Base-by-base conservation (phyloP, 1,140 invertebrate genomes). In the Macrotrachela quadricornifera region DNA sequence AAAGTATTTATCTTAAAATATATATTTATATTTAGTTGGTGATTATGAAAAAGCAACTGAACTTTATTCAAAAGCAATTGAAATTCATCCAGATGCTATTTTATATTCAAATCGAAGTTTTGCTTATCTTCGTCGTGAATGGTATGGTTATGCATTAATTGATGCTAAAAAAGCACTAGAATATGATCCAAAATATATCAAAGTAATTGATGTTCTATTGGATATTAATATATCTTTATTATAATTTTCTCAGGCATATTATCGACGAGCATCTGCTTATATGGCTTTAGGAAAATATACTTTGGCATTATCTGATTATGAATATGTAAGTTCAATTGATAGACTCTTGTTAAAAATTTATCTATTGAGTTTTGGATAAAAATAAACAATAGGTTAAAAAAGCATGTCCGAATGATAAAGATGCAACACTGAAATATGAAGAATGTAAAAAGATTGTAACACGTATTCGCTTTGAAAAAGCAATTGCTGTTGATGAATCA, bases 251-350 rank as follows among this genome's bases (percentile, higher is more conserved):
- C 8, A 30, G 21, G 54, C 71, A 61, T 97, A 96, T 68, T 80
- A 94, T 63, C 60, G 76, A 56, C 74, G 91, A 65, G 92, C 92
- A 0, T 85, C 84, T 0, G 83, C 91, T 40, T 79, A 92, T 61
- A 96, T 97, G 90, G 86, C 88, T 36, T 69, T 97, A 59, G 88
- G 90, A 57, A 95, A 94, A 73, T 95, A 90, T 66, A 95, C 94
- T 73, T 71, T 83, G 66, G 92, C 94, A 1, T 74, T 96, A 46
- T 85, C 81, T 69, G 91, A 97, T 74, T 95, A 87, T 73, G 86
- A 95, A 78, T 80, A 82, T 67, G 88, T 91, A 71, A 68, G 65
- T 65, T 48, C n/a, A n/a, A n/a, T n/a, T n/a, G n/a, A n/a, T n/a
- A n/a, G n/a, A n/a, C n/a, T n/a, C n/a, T n/a, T n/a, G n/a, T n/a